A percentile compares a stretch with the other conserved stretches of the same genome.
These are phyloP conservation scores for Takifugu flavidus DNA, from an alignment of 2,113 vertebrate genomes.

Conservation along the genomic window DNA sequence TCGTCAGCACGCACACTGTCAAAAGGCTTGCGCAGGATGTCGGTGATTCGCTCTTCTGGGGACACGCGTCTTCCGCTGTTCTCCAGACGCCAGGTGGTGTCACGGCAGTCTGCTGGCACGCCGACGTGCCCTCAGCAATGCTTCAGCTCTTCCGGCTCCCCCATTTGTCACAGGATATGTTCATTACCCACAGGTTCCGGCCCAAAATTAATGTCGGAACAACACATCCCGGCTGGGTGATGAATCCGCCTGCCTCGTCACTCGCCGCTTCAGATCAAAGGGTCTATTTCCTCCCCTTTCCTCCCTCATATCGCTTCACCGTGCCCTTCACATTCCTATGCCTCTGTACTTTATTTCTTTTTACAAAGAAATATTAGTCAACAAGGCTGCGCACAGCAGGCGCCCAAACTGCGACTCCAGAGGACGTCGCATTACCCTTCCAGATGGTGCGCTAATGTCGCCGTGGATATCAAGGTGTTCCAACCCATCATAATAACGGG, in stretches of 20 bases:
- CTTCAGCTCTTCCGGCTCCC: conserved; percentile 60
- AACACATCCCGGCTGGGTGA: conserved; percentile 72
- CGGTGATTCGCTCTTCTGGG: conserved; percentile 45
- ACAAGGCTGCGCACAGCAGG: conserved; percentile 57
- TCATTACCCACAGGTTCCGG: conserved; percentile 76
- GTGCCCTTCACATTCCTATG: conserved; percentile 68
- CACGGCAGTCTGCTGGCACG: conserved; percentile 71
- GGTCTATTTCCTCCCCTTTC: conserved; percentile 35
- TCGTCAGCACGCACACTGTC: conserved; percentile 10
- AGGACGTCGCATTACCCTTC: conserved; percentile 71
- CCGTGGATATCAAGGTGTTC: conserved; percentile 75
- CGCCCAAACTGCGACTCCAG: conserved; percentile 57
- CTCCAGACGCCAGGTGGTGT: conserved; percentile 77
- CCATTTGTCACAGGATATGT: conserved; percentile 76
- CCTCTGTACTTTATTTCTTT: conserved; percentile 55
- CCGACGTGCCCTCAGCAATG: conserved; percentile 68
- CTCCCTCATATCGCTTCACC: conserved; percentile 29
- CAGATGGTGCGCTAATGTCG: conserved; percentile 78
- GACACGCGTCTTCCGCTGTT: conserved; percentile 39
- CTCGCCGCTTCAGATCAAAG: conserved; percentile 54
- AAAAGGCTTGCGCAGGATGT: conserved; percentile 9
- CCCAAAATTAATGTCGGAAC: conserved; percentile 77
- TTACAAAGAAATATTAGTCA: conserved; percentile 72
- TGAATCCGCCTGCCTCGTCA: conserved; percentile 67
- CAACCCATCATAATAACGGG: conserved; percentile 76